Percentiles rank a stretch among this genome's conserved stretches.
phyloP scores from a whole-genome alignment of 1,140 invertebrate genomes.

The Branchinecta lindahli region DNA sequence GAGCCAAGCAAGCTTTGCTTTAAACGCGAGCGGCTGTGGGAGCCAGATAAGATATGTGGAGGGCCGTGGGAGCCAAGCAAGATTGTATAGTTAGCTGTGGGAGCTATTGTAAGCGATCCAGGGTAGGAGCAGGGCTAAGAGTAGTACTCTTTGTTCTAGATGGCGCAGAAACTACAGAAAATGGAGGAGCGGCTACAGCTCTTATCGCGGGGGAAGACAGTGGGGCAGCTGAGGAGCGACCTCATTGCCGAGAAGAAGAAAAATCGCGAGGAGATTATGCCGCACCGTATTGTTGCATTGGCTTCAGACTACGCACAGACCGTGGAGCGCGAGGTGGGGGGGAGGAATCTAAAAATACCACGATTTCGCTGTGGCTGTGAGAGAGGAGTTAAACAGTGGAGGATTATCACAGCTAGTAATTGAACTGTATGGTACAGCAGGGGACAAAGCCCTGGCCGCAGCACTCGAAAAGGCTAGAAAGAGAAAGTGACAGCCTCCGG shows the following conservation, averaged over 20 bases:
- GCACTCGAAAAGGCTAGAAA: neutral
- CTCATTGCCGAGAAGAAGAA: neutral
- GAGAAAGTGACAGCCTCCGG: neutral
- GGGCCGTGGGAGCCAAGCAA: too few relatives aligned
- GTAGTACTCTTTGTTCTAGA: neutral
- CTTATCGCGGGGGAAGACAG: neutral
- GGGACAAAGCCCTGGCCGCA: neutral
- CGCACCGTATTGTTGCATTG: neutral
- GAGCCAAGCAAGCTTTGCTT: too few relatives aligned
- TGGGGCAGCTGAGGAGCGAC: neutral
- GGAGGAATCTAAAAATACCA: neutral
- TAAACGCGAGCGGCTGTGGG: too few relatives aligned
- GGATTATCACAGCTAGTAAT: neutral
- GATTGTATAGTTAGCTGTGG: too few relatives aligned
- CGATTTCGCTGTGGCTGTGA: neutral
- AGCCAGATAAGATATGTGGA: too few relatives aligned
- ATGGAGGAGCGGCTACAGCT: neutral
- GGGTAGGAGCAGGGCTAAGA: too few relatives aligned
- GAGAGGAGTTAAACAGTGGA: neutral
- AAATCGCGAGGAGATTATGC: neutral
- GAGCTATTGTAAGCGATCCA: too few relatives aligned
- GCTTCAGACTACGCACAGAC: neutral
- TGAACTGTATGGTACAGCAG: neutral
- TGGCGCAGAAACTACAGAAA: neutral
- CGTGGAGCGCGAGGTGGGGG: neutral